These are phyloP conservation scores for Takifugu bimaculatus DNA, from an alignment of 2,113 vertebrate species.

Conservation along the genomic window DNA sequence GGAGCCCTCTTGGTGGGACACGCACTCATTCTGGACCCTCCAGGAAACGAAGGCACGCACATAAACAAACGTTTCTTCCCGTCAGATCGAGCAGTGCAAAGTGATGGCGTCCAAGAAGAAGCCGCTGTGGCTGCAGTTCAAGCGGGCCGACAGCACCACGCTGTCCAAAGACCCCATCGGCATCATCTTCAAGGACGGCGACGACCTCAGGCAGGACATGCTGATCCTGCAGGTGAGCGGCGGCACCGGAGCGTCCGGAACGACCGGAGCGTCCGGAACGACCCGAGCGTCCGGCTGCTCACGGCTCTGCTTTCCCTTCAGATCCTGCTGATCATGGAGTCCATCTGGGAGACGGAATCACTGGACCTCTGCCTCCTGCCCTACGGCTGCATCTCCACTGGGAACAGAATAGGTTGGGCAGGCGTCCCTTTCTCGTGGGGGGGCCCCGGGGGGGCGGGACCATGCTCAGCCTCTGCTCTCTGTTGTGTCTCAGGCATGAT, in stretches of 20 bases:
- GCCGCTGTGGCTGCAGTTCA: slow-evolving; percentile 96
- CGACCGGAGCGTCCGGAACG: too few relatives aligned
- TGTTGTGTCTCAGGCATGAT: slow-evolving; percentile 86
- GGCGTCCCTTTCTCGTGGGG: too few relatives aligned
- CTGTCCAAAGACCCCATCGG: slow-evolving; percentile 93
- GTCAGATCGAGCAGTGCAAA: slow-evolving; percentile 95
- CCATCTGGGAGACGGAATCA: slow-evolving; percentile 96
- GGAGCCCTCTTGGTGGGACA: slow-evolving; percentile 84
- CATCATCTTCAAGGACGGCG: slow-evolving; percentile 97
- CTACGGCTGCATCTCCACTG: slow-evolving; percentile 97
- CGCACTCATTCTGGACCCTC: neutral
- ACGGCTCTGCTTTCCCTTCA: slow-evolving; percentile 48
- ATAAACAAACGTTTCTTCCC: neutral
- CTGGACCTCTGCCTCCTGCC: slow-evolving; percentile 92
- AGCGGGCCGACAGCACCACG: slow-evolving; percentile 88
- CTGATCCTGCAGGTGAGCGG: slow-evolving; percentile 90
- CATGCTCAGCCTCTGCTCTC: neutral
- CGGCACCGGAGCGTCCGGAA: too few relatives aligned
- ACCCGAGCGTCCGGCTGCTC: too few relatives aligned
- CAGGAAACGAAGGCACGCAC: neutral
- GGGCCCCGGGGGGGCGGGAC: too few relatives aligned
- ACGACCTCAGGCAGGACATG: slow-evolving; percentile 97
- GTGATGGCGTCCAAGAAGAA: slow-evolving; percentile 99
- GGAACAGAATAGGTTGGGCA: slow-evolving; percentile 89
- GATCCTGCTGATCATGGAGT: slow-evolving; percentile 98